Percentiles rank a stretch among this genome's conserved stretches.
These are phyloP conservation scores for Andinoacara biseriatus DNA, from an alignment of 2,113 vertebrate species.

Conservation along the genomic window DNA sequence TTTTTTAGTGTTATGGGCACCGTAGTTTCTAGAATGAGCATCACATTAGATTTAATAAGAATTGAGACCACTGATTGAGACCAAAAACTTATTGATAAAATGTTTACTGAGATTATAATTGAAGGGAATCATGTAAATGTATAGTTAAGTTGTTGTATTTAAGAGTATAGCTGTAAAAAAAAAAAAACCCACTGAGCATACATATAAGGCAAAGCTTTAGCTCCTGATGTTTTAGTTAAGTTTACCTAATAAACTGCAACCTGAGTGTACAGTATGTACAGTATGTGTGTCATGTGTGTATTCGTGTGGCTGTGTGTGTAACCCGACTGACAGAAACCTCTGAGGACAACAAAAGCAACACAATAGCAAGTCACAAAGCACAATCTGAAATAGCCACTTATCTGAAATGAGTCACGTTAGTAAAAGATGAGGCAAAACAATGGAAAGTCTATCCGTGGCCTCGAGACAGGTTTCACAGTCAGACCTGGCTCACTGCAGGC, in stretches of 20 bases:
- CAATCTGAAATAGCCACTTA: conserved; percentile 26
- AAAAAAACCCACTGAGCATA: not conserved
- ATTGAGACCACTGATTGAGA: not conserved
- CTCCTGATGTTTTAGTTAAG: not conserved
- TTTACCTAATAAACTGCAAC: not conserved
- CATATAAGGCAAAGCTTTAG: no score
- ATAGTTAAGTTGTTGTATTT: not conserved
- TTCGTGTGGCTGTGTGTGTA: not conserved
- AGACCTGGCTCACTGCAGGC: conserved; percentile 19
- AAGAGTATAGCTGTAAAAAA: not conserved
- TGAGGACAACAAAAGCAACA: conserved; percentile 12
- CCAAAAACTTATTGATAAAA: not conserved
- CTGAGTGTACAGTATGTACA: not conserved
- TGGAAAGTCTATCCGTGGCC: conserved; percentile 40
- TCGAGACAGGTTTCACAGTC: conserved; percentile 42
- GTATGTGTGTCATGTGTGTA: not conserved
- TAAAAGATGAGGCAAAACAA: conserved; percentile 52
- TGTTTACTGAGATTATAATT: not conserved
- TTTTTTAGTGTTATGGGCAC: fast-evolving
- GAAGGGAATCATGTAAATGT: not conserved
- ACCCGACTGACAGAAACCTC: not conserved
- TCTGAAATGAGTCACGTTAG: conserved; percentile 54
- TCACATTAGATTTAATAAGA: not conserved
- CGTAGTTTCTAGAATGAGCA: not conserved
- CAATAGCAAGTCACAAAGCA: conserved; percentile 18